phyloP scores from a whole-genome alignment of 2,797 vertebrate species.

The Lithobates pipiens region DNA sequence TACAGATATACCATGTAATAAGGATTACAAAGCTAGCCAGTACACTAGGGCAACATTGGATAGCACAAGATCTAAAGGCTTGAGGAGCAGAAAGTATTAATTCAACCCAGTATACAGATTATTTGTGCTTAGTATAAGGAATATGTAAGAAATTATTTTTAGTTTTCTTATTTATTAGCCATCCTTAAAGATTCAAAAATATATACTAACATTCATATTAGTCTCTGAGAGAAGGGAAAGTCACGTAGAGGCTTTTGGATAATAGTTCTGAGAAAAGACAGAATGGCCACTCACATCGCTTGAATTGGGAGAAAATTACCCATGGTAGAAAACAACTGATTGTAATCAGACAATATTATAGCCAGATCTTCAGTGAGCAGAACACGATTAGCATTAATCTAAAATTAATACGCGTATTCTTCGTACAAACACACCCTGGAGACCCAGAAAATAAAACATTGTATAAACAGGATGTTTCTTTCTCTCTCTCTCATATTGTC shows the following conservation, averaged over 20 bases:
- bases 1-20: too few relatives aligned
- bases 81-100: too few relatives aligned
- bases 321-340: constrained; percentile 54
- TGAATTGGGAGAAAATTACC: constrained; percentile 52
- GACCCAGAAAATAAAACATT: constrained; percentile 52
- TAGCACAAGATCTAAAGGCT: too few relatives aligned
- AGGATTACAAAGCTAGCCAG: too few relatives aligned
- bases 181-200: not conserved
- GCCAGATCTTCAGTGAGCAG: constrained; percentile 42
- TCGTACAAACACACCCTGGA: constrained; percentile 51
- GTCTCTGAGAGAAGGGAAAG: constrained; percentile 5
- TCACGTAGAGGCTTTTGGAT: constrained; percentile 32
- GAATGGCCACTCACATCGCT: constrained; percentile 43
- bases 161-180: not conserved
- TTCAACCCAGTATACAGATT: too few relatives aligned
- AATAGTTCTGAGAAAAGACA: constrained; percentile 25
- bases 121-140: too few relatives aligned
- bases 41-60: too few relatives aligned
- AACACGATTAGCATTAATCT: constrained; percentile 58
- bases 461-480: constrained; percentile 58
- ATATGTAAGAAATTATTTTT: not conserved
- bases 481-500: constrained; percentile 37
- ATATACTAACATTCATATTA: constrained; percentile 15
- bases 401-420: constrained; percentile 60
- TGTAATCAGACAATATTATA: constrained; percentile 60